A percentile compares a stretch with the other conserved stretches of the same genome.
Conservation (phyloP, 1,140 invertebrate genomes). For the Triops longicaudatus region DNA sequence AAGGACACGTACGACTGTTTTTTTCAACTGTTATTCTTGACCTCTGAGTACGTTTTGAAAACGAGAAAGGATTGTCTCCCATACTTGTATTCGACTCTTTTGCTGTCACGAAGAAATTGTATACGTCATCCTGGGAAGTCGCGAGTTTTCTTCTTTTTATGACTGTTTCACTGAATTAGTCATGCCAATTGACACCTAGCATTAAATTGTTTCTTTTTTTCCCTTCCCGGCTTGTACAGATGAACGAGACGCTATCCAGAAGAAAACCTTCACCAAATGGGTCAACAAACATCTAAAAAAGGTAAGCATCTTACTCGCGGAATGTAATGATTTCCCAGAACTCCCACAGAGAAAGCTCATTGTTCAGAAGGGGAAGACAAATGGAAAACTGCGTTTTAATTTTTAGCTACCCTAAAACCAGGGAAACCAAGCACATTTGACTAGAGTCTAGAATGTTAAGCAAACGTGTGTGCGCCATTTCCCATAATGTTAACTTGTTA, state of each 20-base stretch:
- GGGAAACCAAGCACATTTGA: too few relatives aligned
- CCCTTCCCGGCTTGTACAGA: constrained; percentile 59
- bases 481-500: neutral
- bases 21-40: too few relatives aligned
- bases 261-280: constrained; percentile 99
- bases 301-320: constrained; percentile 53
- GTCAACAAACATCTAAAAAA: constrained; percentile 99
- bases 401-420: neutral
- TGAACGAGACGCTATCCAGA: constrained; percentile 98
- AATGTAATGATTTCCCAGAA: neutral
- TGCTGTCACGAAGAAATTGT: neutral
- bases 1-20: too few relatives aligned
- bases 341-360: neutral
- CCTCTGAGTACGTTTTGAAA: too few relatives aligned
- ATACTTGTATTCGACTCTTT: too few relatives aligned
- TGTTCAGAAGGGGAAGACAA: neutral
- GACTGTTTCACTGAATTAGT: neutral
- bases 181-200: neutral
- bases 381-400: neutral
- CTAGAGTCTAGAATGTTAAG: neutral
- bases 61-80: neutral
- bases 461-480: neutral
- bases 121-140: constrained; percentile 10
- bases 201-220: constrained; percentile 29
- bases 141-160: neutral